Evolutionary conservation across 1,140 invertebrate species (phyloP).

Genomic region (Ips typographus): DNA sequence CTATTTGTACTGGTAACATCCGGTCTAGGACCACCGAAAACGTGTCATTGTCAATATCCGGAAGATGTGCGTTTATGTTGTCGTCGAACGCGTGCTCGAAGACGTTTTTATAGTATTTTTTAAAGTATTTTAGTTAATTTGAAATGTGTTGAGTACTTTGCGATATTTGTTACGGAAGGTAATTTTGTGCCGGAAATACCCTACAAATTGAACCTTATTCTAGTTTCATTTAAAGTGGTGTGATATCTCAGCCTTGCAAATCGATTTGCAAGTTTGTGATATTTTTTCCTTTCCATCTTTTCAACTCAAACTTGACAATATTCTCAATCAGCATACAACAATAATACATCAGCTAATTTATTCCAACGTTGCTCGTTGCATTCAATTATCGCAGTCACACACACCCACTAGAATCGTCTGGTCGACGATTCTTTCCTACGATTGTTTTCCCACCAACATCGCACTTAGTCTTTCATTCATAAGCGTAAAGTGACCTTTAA

Average conservation of each 20-base stretch:
- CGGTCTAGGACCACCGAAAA: not conserved
- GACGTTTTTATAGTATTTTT: not conserved
- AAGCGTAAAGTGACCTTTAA: too few species aligned
- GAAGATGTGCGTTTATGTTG: conserved; percentile 8
- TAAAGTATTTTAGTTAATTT: too few species aligned
- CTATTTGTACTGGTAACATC: not conserved
- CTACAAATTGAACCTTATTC: too few species aligned
- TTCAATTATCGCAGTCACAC: not conserved
- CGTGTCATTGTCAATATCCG: conserved; percentile 23
- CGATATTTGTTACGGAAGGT: too few species aligned
- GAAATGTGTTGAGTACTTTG: too few species aligned
- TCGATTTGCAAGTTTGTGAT: too few species aligned
- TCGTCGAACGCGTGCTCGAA: not conserved
- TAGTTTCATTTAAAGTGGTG: too few species aligned
- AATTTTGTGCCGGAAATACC: too few species aligned
- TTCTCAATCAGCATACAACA: too few species aligned
- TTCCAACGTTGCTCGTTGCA: not conserved
- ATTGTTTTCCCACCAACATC: conserved; percentile 9
- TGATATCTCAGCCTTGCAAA: too few species aligned
- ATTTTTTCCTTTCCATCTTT: too few species aligned
- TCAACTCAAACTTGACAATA: too few species aligned
- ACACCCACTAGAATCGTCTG: conserved; percentile 15
- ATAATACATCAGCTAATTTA: not conserved
- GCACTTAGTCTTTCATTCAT: conserved; percentile 14
- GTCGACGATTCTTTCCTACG: conserved; percentile 21